Evolutionary conservation across 1,140 invertebrate species (phyloP).

Genomic region (Telenomus remus): DNA sequence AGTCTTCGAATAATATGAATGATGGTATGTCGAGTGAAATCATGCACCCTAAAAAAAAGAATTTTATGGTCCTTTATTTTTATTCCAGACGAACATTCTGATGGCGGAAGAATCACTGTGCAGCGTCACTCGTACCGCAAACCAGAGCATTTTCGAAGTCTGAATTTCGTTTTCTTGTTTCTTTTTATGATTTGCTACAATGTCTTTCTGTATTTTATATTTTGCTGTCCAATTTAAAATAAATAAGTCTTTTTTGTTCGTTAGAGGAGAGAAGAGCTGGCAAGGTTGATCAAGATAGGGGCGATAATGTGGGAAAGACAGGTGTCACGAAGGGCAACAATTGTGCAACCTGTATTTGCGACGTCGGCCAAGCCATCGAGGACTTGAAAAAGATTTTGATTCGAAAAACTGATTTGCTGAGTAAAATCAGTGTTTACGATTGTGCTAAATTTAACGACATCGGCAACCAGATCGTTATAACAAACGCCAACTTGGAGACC

Average conservation of each 20-base stretch:
- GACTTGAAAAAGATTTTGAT: slow-evolving; percentile 56
- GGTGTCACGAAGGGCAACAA: slow-evolving; percentile 23
- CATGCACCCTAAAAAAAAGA: background rate
- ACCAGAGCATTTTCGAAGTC: too few species aligned
- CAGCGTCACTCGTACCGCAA: slow-evolving; percentile 4
- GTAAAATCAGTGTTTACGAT: slow-evolving; percentile 56
- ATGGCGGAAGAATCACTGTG: slow-evolving; percentile 1
- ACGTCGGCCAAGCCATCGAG: slow-evolving; percentile 48
- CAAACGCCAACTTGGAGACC: slow-evolving; percentile 40
- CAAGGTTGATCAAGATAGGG: slow-evolving; percentile 23
- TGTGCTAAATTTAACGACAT: slow-evolving; percentile 61
- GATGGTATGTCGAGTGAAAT: slow-evolving; percentile 32
- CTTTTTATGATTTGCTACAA: background rate
- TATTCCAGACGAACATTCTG: slow-evolving; percentile 7
- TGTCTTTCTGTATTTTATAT: background rate
- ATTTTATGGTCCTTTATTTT: background rate
- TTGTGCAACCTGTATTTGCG: slow-evolving; percentile 63
- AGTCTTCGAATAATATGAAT: slow-evolving; percentile 48
- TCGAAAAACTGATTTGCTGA: slow-evolving; percentile 50
- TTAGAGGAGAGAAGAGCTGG: slow-evolving; percentile 5
- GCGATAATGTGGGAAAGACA: slow-evolving; percentile 34
- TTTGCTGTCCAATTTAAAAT: background rate
- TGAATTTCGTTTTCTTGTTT: too few species aligned
- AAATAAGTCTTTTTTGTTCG: background rate
- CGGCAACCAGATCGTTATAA: slow-evolving; percentile 60